Base-by-base conservation (phyloP, 2,888 invertebrate species). In the Pogonocherus hispidulus region DNA sequence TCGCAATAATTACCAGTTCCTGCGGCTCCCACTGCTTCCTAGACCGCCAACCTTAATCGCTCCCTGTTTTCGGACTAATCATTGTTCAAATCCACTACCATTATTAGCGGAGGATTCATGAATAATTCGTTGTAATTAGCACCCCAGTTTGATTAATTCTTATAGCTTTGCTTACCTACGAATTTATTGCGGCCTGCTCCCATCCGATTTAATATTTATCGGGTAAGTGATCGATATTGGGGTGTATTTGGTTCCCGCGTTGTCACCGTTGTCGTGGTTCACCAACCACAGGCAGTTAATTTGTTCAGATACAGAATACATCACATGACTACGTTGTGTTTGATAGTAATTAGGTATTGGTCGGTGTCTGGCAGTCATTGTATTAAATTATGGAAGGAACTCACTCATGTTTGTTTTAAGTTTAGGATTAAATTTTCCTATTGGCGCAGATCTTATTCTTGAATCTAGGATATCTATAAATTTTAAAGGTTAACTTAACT, bases 1-100 rank as follows among this genome's bases (percentile, higher is more conserved):
- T 67, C 37, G 56, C 65, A 71, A n/a, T n/a, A n/a, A 71, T 73
- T 69, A 70, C 67, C 66, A 63, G 46, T 65, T 60, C 56, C 41
- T 51, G 19, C 55, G 54, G 60, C 56, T 66, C 60, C 63, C 41
- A 57, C 59, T 60, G 66, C 64, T 60, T 63, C 56, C 59, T 73
- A 66, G 14, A 70, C 73, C 72, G 65, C 73, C 64, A 72, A 76
- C 76, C 77, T 74, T 78, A 79, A 79, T 79, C 79, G 76, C 75
- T 47, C 73, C 76, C 73, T 73, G 76, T 76, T 78, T 76, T 76
- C 75, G 75, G 75, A 72, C 76, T 79, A 79, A 79, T 79, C 78
- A 78, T 76, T 70, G 76, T 75, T 73, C 74, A 69, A 76, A 77
- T 78, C 76, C 72, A 74, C 72, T 72, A 67, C 75, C 66, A 71